phyloP scores from a whole-genome alignment of 1,140 invertebrate genomes.

The Bombus picipes region DNA sequence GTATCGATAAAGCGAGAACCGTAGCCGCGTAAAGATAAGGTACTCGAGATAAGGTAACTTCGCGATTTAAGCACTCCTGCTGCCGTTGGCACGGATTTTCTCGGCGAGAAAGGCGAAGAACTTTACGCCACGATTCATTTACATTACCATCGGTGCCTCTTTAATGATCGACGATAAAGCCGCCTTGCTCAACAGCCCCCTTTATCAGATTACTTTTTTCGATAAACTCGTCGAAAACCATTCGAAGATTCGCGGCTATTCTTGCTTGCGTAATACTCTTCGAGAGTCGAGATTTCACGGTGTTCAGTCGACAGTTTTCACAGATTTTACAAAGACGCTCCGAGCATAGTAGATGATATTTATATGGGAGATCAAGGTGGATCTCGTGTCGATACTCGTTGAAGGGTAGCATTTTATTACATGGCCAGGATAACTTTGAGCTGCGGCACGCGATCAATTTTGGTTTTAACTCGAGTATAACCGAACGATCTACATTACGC shows the following conservation, averaged over 20 bases:
- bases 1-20: conserved; percentile 40
- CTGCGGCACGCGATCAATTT: conserved; percentile 17
- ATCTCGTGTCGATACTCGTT: not conserved
- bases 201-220: not conserved
- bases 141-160: conserved; percentile 37
- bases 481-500: too few species aligned
- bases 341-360: not conserved
- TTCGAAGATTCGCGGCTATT: not conserved
- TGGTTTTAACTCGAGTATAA: too few species aligned
- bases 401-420: conserved; percentile 1
- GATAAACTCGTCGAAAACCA: not conserved
- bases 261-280: not conserved
- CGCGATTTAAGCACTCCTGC: conserved; percentile 49
- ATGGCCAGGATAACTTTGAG: not conserved
- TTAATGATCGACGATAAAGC: conserved; percentile 30
- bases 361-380: not conserved
- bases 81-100: conserved; percentile 30
- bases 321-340: not conserved
- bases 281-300: not conserved
- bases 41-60: conserved; percentile 30
- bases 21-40: conserved; percentile 41
- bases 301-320: not conserved
- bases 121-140: conserved; percentile 37
- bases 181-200: not conserved
- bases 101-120: not conserved